Evolutionary conservation across 2,888 invertebrate genomes (phyloP), one percentile per base, ranked within the genome.

Genomic region (Drosophila pegasa): DNA sequence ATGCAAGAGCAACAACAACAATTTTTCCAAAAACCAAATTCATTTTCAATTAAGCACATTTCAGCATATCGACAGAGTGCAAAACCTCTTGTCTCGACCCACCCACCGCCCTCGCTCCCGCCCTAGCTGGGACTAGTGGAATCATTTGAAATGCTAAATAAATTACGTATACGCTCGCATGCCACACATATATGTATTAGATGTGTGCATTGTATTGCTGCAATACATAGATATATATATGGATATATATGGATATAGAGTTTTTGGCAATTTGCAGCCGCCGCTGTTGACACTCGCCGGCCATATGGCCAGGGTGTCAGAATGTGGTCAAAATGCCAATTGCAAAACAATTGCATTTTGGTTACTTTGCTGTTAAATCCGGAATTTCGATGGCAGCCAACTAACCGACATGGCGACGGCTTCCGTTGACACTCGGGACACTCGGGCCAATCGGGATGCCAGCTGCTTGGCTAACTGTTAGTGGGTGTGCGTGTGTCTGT

Each of bases 301-400:
- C 65, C 87, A 83, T 88, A 84, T 88, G 75, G 81, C 69, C 78
- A 45, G 75, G 71, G 87, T 86, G 89, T 84, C 88, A 88, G 87
- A 88, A 87, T 90, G 90, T 86, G 89, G 90, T 89, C 87, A 80
- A 84, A 89, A 89, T 90, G 89, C 87, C 89, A 89, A 86, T 89
- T 85, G 89, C 89, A 90, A 89, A 90, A 89, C 89, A 89, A 90
- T 90, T 90, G 89, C 86, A 86, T 89, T 90, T 89, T 80, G 90
- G 90, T 86, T 84, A 88, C 83, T 88, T 90, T 84, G 87, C 79
- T 86, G 80, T 84, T 79, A 86, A 90, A 85, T 80, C 88, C 86
- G 84, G 80, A 79, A 86, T 87, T 90, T 82, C 89, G 78, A 75
- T 80, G 87, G 85, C 81, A 88, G 78, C 78, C 87, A 83, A 82